Evolutionary conservation across 2,797 vertebrate genomes (phyloP).

Genomic region (Phrynocephalus guinanensis): DNA sequence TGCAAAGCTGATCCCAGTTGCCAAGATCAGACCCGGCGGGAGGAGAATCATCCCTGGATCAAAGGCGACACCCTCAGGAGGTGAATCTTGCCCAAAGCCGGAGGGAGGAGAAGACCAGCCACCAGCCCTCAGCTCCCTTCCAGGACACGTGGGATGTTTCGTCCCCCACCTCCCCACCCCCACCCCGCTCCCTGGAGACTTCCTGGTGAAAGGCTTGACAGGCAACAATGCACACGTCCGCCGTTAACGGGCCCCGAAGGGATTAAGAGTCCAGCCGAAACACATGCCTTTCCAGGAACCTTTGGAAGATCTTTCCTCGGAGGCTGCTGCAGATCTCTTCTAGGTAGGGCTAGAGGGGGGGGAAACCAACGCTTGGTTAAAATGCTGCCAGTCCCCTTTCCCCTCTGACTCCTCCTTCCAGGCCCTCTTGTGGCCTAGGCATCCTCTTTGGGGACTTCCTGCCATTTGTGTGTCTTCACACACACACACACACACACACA

Average conservation of each 20-base stretch:
- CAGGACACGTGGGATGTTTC: background rate
- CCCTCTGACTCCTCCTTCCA: too few relatives aligned
- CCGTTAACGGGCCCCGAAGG: background rate
- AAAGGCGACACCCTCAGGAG: background rate
- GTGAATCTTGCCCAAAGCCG: background rate
- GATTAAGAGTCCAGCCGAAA: background rate
- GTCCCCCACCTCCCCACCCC: too few relatives aligned
- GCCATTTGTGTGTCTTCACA: too few relatives aligned
- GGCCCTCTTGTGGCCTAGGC: too few relatives aligned
- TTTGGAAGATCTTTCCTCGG: slow-evolving; percentile 93
- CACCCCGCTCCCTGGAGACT: too few relatives aligned
- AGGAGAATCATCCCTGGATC: background rate
- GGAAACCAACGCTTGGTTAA: slow-evolving; percentile 37
- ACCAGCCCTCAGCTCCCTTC: background rate
- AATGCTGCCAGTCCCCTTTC: background rate
- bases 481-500: too few relatives aligned
- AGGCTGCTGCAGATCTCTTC: slow-evolving; percentile 97
- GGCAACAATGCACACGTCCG: background rate
- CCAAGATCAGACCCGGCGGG: background rate
- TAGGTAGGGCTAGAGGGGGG: slow-evolving; percentile 89
- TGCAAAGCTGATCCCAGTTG: background rate
- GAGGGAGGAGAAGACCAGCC: background rate
- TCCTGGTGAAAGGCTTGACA: too few relatives aligned
- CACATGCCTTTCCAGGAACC: slow-evolving; percentile 94
- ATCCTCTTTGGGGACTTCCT: too few relatives aligned